A percentile compares a stretch with the other conserved stretches of the same genome.
phyloP scores from a whole-genome alignment of 2,888 invertebrate genomes.

The Synergus japonicus region DNA sequence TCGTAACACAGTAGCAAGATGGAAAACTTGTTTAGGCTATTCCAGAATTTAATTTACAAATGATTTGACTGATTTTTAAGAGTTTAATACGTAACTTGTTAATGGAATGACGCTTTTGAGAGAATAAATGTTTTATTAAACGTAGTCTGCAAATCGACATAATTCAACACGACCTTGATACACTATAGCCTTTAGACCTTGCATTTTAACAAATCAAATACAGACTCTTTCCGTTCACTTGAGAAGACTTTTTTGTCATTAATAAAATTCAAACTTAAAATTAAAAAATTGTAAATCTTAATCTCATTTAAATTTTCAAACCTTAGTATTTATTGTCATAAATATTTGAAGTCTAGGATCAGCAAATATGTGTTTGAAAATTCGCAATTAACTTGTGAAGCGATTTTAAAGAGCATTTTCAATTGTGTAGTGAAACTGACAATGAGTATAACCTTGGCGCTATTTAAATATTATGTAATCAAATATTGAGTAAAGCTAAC shows the following conservation, averaged over 20 bases:
- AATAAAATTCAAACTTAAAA: background rate
- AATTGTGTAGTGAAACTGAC: background rate
- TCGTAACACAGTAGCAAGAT: background rate
- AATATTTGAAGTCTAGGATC: background rate
- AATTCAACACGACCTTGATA: slow-evolving; percentile 19
- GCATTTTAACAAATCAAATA: background rate
- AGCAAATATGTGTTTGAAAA: background rate
- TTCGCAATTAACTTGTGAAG: background rate
- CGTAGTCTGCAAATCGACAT: background rate
- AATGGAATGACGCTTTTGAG: background rate
- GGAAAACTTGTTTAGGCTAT: background rate
- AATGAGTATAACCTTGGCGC: background rate
- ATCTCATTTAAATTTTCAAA: background rate
- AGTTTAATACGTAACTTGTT: background rate
- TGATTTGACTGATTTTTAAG: background rate
- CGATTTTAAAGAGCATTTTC: background rate
- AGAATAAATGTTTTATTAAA: slow-evolving; percentile 3
- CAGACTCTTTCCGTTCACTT: background rate
- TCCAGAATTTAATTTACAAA: background rate
- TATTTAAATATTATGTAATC: background rate
- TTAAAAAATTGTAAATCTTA: no score
- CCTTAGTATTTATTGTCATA: background rate
- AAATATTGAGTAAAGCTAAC: background rate
- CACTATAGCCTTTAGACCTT: slow-evolving; percentile 18
- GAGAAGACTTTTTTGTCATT: background rate